These are phyloP conservation scores for Manis pentadactyla DNA, from an alignment of 2,797 vertebrate genomes.

Conservation along the genomic window DNA sequence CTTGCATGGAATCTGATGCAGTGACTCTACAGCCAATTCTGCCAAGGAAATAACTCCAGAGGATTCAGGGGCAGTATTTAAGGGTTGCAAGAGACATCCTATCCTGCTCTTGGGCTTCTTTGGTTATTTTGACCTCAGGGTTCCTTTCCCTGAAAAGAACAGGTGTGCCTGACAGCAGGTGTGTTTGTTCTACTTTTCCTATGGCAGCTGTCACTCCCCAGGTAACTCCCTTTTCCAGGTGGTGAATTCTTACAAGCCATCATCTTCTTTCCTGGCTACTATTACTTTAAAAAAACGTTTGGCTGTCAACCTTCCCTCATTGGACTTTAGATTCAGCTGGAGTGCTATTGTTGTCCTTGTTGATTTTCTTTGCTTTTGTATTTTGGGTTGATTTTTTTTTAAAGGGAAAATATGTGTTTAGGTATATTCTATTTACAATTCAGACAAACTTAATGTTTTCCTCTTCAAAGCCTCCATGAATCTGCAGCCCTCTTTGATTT, in stretches of 20 bases:
- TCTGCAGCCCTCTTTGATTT: constrained; percentile 62
- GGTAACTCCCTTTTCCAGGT: constrained; percentile 77
- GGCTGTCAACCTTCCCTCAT: constrained; percentile 27
- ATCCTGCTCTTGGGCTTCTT: constrained; percentile 48
- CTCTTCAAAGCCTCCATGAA: constrained; percentile 40
- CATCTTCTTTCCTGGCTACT: constrained; percentile 79
- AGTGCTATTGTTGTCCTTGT: constrained; percentile 15
- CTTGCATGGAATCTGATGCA: neutral
- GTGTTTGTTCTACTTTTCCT: constrained; percentile 79
- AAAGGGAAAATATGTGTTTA: constrained; percentile 34
- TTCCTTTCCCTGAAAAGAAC: constrained; percentile 74
- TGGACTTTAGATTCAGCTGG: constrained; percentile 46
- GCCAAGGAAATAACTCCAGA: constrained; percentile 50
- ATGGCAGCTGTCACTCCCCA: constrained; percentile 74
- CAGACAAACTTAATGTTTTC: neutral
- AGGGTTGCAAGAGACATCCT: constrained; percentile 26
- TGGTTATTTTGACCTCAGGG: constrained; percentile 63
- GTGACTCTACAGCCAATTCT: constrained; percentile 1
- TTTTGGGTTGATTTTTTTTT: constrained; percentile 38
- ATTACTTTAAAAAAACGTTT: constrained; percentile 73
- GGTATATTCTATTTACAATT: constrained; percentile 52
- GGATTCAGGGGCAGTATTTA: constrained; percentile 58
- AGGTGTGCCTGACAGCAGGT: constrained; percentile 81
- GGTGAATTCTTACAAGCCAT: constrained; percentile 76
- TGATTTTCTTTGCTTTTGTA: neutral